Conservation (phyloP, 2,888 invertebrate genomes). For the Thysanoteuthis rhombus region DNA sequence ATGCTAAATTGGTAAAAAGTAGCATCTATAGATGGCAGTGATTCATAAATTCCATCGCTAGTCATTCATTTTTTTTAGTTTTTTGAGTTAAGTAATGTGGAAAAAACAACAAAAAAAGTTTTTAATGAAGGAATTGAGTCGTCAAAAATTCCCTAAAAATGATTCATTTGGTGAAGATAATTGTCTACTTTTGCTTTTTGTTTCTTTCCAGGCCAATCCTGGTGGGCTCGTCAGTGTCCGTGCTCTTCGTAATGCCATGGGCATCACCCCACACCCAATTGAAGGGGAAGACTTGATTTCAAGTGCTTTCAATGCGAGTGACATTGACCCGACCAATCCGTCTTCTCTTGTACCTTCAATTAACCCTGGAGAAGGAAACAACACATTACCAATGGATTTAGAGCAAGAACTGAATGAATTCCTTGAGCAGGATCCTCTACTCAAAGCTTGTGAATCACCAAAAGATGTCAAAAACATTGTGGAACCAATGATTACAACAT, state of each 20-base stretch:
- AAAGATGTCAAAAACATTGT: background rate
- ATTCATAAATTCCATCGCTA: too few relatives aligned
- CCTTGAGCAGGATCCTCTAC: conserved; percentile 26
- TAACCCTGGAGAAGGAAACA: background rate
- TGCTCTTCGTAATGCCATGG: conserved; percentile 46
- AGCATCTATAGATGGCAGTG: too few relatives aligned
- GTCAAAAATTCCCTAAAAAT: too few relatives aligned
- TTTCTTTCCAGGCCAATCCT: conserved; percentile 41
- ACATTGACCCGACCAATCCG: background rate
- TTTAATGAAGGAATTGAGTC: too few relatives aligned
- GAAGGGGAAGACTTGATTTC: conserved; percentile 15
- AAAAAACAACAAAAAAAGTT: too few relatives aligned
- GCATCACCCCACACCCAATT: conserved; percentile 41
- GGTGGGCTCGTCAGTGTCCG: conserved; percentile 43
- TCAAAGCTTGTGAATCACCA: conserved; percentile 30
- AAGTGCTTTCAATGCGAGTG: background rate
- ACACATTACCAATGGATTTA: conserved; percentile 23
- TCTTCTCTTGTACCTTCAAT: background rate
- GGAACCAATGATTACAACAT: background rate
- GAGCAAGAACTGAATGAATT: conserved; percentile 32
- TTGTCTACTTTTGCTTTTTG: background rate
- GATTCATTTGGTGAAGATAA: too few relatives aligned
- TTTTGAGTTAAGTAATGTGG: too few relatives aligned
- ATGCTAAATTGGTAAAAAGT: too few relatives aligned
- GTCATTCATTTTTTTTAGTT: too few relatives aligned